Percentiles rank a stretch among this genome's conserved stretches.
phyloP scores from a whole-genome alignment of 1,140 invertebrate genomes.

The Oncopodura yosiiana region DNA sequence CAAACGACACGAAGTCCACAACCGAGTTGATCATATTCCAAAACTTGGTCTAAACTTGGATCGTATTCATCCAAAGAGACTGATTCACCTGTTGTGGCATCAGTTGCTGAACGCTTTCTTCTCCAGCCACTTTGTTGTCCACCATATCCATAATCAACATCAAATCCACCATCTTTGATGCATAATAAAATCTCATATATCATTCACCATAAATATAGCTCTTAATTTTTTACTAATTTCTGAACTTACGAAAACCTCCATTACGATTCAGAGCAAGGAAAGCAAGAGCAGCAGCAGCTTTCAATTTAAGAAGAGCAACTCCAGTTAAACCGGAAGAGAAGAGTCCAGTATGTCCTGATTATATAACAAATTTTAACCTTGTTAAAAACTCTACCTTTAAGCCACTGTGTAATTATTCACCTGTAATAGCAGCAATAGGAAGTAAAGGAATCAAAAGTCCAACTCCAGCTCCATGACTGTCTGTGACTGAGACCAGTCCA shows the following conservation, averaged over 20 bases:
- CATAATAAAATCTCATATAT: too few species aligned
- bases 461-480: slow-evolving; percentile 5
- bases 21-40: slow-evolving; percentile 33
- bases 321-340: slow-evolving; percentile 21
- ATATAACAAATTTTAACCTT: not conserved
- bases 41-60: slow-evolving; percentile 31
- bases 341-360: slow-evolving; percentile 28
- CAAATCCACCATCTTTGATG: too few species aligned
- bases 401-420: too few species aligned
- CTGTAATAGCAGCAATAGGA: slow-evolving; percentile 27
- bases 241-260: slow-evolving; percentile 5
- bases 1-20: slow-evolving; percentile 38
- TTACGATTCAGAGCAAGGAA: slow-evolving; percentile 11
- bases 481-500: slow-evolving; percentile 6
- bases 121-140: not conserved
- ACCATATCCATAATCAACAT: not conserved
- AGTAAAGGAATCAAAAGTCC: slow-evolving; percentile 25
- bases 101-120: not conserved
- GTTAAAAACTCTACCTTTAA: not conserved
- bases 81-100: slow-evolving; percentile 13
- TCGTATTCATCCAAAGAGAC: slow-evolving; percentile 19
- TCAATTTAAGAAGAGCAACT: slow-evolving; percentile 31
- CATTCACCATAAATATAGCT: too few species aligned
- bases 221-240: too few species aligned
- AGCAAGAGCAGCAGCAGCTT: slow-evolving; percentile 31